Evolutionary conservation across 1,140 invertebrate species (phyloP).

Genomic region (Temnothorax curvispinosus): DNA sequence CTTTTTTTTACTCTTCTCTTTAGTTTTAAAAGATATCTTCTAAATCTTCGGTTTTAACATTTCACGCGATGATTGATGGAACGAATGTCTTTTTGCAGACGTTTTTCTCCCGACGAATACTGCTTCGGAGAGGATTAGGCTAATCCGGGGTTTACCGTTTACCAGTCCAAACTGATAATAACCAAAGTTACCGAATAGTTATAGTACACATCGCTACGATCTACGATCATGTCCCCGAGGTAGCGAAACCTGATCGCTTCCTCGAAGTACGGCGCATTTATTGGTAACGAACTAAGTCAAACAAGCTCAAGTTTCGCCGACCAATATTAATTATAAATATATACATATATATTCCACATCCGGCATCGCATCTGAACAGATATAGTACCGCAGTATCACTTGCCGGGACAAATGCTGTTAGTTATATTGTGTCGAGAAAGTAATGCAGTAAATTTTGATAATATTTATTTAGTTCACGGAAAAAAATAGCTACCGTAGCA

Average conservation of each 20-base stretch:
- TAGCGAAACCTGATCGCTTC: slow-evolving; percentile 46
- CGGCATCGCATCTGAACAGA: neutral
- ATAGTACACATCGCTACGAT: slow-evolving; percentile 43
- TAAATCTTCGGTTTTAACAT: neutral
- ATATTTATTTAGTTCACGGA: neutral
- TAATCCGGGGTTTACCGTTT: slow-evolving; percentile 25
- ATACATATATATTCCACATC: slow-evolving; percentile 24
- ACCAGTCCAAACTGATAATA: slow-evolving; percentile 48
- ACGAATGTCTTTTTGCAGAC: neutral
- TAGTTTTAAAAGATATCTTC: neutral
- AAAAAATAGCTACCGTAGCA: too few relatives aligned
- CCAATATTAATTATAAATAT: slow-evolving; percentile 39
- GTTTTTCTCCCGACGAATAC: neutral
- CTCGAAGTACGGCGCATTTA: slow-evolving; percentile 41
- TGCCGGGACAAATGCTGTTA: neutral
- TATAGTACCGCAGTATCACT: neutral
- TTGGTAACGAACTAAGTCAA: slow-evolving; percentile 55
- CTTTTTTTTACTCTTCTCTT: neutral
- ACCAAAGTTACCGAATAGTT: slow-evolving; percentile 58
- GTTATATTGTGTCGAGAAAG: slow-evolving; percentile 5
- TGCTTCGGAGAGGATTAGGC: slow-evolving; percentile 1
- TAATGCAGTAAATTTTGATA: neutral
- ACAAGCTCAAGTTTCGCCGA: slow-evolving; percentile 44
- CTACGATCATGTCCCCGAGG: slow-evolving; percentile 40
- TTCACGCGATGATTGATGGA: neutral